Base-by-base conservation (phyloP, 2,113 vertebrate genomes). In the Sphyrna mokarran region DNA sequence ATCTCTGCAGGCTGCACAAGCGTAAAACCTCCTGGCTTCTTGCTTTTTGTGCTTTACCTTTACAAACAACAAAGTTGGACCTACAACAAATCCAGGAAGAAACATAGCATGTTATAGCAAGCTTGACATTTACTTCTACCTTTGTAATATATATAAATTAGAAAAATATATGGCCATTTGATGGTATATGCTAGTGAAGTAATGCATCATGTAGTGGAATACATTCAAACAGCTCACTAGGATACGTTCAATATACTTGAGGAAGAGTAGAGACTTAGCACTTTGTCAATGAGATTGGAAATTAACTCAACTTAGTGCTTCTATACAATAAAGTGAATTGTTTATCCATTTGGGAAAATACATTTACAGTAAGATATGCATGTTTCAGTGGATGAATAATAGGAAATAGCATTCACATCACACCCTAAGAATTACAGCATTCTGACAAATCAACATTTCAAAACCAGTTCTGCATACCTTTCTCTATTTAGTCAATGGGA, bases 1-100 rank as follows among this genome's bases (percentile, higher is more conserved):
- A 96, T 99, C 99, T 95, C 99, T 98, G 96, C 99, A 99, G 72
- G 99, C 99, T 0, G 99, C 99, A 95, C 99, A 99, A 2, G 99
- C 99, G 66, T 98, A 99, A 96, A 99, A 99, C 80, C 98, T 97
- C 95, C 98, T 97, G 1, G 97, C 96, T 33, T 96, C 96, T 94
- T 97, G 96, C 29, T 96, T 96, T 26, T 97, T 98, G 96, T 96
- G 97, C 93, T 95, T 76, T 20, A 97, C 95, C 96, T 98, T 99
- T 61, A 98, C 98, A 96, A 99, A 99, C 0, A 99, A 97, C 96
- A 99, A 97, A 0, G 99, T 97, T 0, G 99, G 99, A 94, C 99
- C 99, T 99, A 95, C 6, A 48, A 83, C 11, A 22, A 1, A 85
- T 85, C 95, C 96, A 3, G 96, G 18, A 89, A 22, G 61, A 66